These are phyloP conservation scores for Melanchra persicariae DNA, from an alignment of 2,888 invertebrate species.

Conservation along the genomic window DNA sequence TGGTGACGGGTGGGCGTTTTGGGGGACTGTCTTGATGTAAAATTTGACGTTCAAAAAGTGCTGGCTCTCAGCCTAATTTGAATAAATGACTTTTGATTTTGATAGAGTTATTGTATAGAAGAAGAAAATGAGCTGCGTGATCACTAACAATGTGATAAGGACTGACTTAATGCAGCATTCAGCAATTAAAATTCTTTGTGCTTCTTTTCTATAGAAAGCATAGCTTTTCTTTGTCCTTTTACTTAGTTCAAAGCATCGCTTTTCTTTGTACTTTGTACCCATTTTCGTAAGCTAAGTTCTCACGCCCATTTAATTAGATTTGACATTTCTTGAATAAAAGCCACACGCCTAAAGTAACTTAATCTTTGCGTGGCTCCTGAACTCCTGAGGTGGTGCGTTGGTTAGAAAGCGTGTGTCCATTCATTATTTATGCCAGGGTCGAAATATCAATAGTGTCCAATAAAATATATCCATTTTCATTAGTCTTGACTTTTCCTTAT, in stretches of 20 bases:
- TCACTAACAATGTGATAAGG: not conserved
- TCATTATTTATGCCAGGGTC: slow-evolving; percentile 42
- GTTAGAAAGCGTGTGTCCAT: slow-evolving; percentile 39
- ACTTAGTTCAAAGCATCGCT: not conserved
- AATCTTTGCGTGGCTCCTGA: slow-evolving; percentile 52
- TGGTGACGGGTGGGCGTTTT: too few species aligned
- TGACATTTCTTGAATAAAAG: slow-evolving; percentile 41
- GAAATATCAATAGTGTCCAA: slow-evolving; percentile 46
- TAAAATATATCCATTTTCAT: slow-evolving; percentile 31
- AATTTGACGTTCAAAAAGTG: too few species aligned
- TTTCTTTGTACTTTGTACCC: not conserved
- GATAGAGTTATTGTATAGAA: not conserved
- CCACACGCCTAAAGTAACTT: slow-evolving; percentile 40
- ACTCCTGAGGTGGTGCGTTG: slow-evolving; percentile 31
- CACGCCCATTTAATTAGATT: slow-evolving; percentile 19
- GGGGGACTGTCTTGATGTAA: too few species aligned
- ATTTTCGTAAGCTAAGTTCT: slow-evolving; percentile 4
- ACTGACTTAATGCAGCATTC: not conserved
- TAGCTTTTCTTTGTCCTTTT: not conserved
- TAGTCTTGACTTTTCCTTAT: slow-evolving; percentile 14
- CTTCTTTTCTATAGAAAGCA: not conserved
- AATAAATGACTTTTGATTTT: too few species aligned
- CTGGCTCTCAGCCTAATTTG: too few species aligned
- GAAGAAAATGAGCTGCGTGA: not conserved
- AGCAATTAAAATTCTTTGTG: not conserved